These are phyloP conservation scores for Kuschelorhynchus macadamiae DNA, from an alignment of 2,888 invertebrate genomes.

Conservation along the genomic window DNA sequence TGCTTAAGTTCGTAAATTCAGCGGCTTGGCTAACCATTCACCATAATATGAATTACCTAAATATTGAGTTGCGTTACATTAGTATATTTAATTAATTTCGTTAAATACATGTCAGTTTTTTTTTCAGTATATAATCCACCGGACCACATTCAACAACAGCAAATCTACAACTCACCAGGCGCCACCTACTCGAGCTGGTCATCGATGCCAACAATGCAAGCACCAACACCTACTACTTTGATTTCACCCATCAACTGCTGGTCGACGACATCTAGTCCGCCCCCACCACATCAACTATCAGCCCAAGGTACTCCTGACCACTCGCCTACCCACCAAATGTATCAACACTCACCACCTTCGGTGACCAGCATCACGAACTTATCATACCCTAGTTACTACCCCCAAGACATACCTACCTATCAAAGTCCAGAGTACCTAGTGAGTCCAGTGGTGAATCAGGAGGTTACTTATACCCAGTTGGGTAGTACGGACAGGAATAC, in stretches of 20 bases:
- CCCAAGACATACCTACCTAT: constrained; percentile 65
- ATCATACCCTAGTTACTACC: constrained; percentile 65
- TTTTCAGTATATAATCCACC: constrained; percentile 67
- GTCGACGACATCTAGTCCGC: constrained; percentile 67
- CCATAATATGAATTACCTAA: too few species aligned
- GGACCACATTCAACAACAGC: constrained; percentile 67
- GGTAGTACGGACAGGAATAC: constrained; percentile 30
- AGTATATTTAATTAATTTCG: too few species aligned
- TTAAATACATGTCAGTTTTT: too few species aligned
- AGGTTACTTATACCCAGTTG: constrained; percentile 60
- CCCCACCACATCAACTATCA: constrained; percentile 65
- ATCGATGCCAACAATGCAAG: constrained; percentile 62
- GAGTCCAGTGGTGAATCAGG: constrained; percentile 55
- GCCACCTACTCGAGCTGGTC: constrained; percentile 67
- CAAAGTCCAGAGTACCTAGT: constrained; percentile 65
- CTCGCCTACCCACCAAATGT: constrained; percentile 66
- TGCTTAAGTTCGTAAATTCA: too few species aligned
- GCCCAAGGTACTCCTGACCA: constrained; percentile 65
- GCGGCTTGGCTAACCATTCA: too few species aligned
- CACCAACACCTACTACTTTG: constrained; percentile 65
- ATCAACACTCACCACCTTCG: constrained; percentile 62
- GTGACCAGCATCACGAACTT: constrained; percentile 65
- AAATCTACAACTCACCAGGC: constrained; percentile 60
- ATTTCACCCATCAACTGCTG: constrained; percentile 67
- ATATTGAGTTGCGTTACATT: too few species aligned